Conservation (phyloP, 2,888 invertebrate genomes). For the Oscheius sp. region DNA sequence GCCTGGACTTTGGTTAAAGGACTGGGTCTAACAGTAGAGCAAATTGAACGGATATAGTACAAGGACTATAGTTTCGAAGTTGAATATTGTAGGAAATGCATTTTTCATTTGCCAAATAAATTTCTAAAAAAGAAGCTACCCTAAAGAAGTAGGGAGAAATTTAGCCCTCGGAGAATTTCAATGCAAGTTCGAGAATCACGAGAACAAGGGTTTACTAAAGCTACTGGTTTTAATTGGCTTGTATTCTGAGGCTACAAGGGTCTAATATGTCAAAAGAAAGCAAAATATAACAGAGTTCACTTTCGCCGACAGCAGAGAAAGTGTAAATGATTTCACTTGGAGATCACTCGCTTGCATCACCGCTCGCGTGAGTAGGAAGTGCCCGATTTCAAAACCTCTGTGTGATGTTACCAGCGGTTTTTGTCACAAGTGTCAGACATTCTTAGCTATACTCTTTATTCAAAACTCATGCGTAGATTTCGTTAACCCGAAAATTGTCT, state of each 20-base stretch:
- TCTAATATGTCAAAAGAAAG: not conserved
- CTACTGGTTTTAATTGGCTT: too few relatives aligned
- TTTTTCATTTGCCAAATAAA: not conserved
- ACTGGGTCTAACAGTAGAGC: too few relatives aligned
- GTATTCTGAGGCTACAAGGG: not conserved
- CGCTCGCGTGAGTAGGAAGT: conserved; percentile 30
- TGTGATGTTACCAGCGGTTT: conserved; percentile 10
- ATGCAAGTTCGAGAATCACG: not conserved
- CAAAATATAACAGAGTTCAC: not conserved
- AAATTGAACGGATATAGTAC: too few relatives aligned
- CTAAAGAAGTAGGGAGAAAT: not conserved
- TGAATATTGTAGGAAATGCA: too few relatives aligned
- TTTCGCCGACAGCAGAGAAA: conserved; percentile 3
- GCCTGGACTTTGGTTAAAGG: too few relatives aligned
- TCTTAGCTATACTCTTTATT: too few relatives aligned
- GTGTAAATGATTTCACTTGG: conserved; percentile 28
- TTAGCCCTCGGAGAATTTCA: too few relatives aligned
- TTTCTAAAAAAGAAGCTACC: not conserved
- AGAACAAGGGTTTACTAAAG: too few relatives aligned
- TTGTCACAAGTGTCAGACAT: not conserved
- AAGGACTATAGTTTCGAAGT: too few relatives aligned
- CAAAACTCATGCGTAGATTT: not conserved
- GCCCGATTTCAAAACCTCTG: conserved; percentile 23
- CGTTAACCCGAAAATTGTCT: not conserved
- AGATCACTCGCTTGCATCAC: conserved; percentile 27